Base-by-base conservation (phyloP, 2,888 invertebrate species). In the Arrhopalites spinosus region DNA sequence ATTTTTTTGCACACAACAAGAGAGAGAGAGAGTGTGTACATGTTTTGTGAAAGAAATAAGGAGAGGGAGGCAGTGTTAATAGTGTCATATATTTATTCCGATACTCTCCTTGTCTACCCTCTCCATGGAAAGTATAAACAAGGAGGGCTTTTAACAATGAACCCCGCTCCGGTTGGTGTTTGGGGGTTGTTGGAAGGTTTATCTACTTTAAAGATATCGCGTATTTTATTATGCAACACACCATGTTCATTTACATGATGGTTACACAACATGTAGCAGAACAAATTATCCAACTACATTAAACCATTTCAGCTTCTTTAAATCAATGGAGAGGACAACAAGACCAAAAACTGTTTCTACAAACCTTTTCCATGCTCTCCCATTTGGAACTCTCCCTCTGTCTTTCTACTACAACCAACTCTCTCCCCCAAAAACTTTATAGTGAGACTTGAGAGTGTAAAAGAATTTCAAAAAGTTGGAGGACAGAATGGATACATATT, bases 241-340 rank as follows among this genome's bases (percentile, higher is more conserved):
- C 59, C 63, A 59, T 59, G 23, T 63, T 36, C 63, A 29, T 63
- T 30, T 63, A 27, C 30, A 29, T 36, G 36, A 36, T 36, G 20
- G 59, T 23, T 59, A 59, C 59, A 59, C 59, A 59, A 59, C 23
- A 59, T 59, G 59, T 59, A 59, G 59, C 11, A 45, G 67, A 61
- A 72, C 67, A 76, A 76, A 76, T 76, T 76, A 76, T 74, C 59
- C 72, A 67, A 56, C 11, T 47, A 59, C 76, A 76, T 76, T 76
- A 76, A 76, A 67, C 67, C 59, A 50, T 30, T 29, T 20, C 67
- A 17, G 20, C 45, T 67, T 53, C 67, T 73, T 66, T 73, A 64
- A 68, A 67, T 74, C 56, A 67, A 63, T 74, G 63, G 63, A 63
- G 15, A 63, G 63, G 53, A 53, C n/a, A 20, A 53, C 3, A 53